Conservation (phyloP, 1,140 invertebrate genomes). For the Sycophaga agraensis region DNA sequence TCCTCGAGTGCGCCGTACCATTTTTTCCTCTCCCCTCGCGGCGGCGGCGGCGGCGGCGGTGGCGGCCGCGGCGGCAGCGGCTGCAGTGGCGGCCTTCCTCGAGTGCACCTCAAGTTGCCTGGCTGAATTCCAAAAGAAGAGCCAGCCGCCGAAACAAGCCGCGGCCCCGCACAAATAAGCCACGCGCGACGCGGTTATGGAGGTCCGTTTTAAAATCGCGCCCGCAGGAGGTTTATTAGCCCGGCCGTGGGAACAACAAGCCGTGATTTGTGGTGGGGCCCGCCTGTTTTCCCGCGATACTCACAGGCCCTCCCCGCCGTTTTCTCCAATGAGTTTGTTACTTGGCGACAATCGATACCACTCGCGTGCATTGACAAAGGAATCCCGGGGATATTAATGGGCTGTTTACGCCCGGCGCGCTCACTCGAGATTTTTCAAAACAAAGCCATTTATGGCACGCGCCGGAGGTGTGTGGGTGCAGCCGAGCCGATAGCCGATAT, state of each 20-base stretch:
- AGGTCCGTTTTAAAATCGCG: slow-evolving; percentile 10
- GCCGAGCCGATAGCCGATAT: too few relatives aligned
- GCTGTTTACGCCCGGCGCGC: slow-evolving; percentile 8
- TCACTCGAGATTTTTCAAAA: slow-evolving; percentile 13
- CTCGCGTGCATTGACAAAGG: background rate
- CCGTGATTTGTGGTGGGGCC: slow-evolving; percentile 8
- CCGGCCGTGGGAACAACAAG: slow-evolving; percentile 12
- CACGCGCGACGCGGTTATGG: background rate
- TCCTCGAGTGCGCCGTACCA: too few relatives aligned
- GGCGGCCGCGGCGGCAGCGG: too few relatives aligned
- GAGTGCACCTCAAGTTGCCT: slow-evolving; percentile 7
- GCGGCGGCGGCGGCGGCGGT: too few relatives aligned
- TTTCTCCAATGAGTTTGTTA: slow-evolving; percentile 23
- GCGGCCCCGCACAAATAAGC: background rate
- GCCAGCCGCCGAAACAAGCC: background rate
- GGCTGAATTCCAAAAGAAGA: slow-evolving; percentile 17
- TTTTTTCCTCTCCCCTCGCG: too few relatives aligned
- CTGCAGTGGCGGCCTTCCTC: background rate
- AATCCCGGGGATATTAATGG: slow-evolving; percentile 11
- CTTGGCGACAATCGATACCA: background rate
- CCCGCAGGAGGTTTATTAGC: slow-evolving; percentile 17
- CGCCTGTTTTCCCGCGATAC: slow-evolving; percentile 17
- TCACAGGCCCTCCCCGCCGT: background rate
- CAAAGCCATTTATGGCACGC: slow-evolving; percentile 19
- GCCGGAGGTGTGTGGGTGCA: too few relatives aligned